Base-by-base conservation (phyloP, 2,113 vertebrate genomes). In the Rostratula benghalensis region DNA sequence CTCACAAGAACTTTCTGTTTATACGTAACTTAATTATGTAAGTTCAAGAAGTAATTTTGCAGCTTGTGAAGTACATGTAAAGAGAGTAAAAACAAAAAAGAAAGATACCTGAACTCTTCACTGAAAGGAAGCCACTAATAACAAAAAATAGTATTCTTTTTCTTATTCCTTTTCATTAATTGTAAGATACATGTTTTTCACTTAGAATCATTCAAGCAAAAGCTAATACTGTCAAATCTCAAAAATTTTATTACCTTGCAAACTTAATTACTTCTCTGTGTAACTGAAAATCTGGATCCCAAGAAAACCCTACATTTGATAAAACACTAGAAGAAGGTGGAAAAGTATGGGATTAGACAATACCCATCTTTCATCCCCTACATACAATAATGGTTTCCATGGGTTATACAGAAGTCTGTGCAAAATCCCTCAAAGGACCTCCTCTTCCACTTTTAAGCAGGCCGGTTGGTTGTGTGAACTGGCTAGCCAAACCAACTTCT, bases 351-450 rank as follows among this genome's bases (percentile, higher is more conserved):
- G 21, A 63, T 51, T 37, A 50, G 50, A 28, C 25, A 30, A 23
- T 18, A 39, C 12, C 59, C 46, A 15, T 56, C 61, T 13, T 61
- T 30, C 33, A 53, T 39, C 43, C 39, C 33, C 53, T 61, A 27
- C 53, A 11, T 3, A 53, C 5, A 1, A 18, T 2, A 53, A 45
- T 2, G 4, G 11, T 11, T 73, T 56, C 30, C 48, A 78, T 0
- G 2, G 6, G 23, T 24, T 46, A 69, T 9, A 48, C 41, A 68
- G 45, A 65, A 61, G 17, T 9, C 51, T 50, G 28, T 17, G 23
- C 41, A 78, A 73, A 57, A 56, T 11, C 43, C 25, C 61, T 76
- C 37, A 30, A 45, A 87, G 53, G 31, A 57, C 6, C 21, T 31
- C 51, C 9, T 11, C 8, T 7, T 37, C 37, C 13, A 13, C 57